Percentiles rank a stretch among this genome's conserved stretches.
Conservation (phyloP, 2,888 invertebrate species). For the Drosophila nr. fundita region DNA sequence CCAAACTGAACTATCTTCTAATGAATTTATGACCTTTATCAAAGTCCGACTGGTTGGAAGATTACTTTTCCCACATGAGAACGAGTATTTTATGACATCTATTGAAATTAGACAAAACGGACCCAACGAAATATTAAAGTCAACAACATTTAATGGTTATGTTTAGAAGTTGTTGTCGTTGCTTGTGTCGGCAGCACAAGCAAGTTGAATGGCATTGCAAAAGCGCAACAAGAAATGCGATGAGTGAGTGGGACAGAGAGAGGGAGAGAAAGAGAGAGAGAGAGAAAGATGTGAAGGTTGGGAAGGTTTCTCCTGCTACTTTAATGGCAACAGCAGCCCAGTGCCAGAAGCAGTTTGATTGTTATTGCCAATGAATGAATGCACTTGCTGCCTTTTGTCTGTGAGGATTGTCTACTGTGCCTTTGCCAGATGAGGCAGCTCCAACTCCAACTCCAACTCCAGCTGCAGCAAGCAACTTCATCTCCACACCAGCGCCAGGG, state of each 20-base stretch:
- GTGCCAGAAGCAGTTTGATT: conserved; percentile 77
- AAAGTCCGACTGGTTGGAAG: conserved; percentile 41
- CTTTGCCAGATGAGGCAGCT: conserved; percentile 19
- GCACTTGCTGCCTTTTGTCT: conserved; percentile 71
- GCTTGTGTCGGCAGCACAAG: conserved; percentile 49
- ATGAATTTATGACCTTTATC: conserved; percentile 67
- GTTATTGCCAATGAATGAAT: conserved; percentile 81
- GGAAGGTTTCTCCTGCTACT: conserved; percentile 3
- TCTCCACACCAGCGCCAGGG: conserved; percentile 45
- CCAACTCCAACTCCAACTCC: conserved; percentile 35
- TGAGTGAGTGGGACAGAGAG: conserved; percentile 19
- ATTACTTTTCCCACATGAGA: conserved; percentile 72
- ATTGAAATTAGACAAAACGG: conserved; percentile 39
- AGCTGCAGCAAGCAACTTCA: conserved; percentile 15
- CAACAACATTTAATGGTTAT: conserved; percentile 54
- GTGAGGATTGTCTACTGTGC: conserved; percentile 53
- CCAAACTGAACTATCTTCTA: conserved; percentile 60
- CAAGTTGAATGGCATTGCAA: conserved; percentile 73
- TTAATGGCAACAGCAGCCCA: conserved; percentile 38
- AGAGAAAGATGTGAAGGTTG: conserved; percentile 3
- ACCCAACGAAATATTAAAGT: conserved; percentile 65
- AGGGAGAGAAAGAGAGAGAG: conserved; percentile 9
- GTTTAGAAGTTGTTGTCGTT: conserved; percentile 31
- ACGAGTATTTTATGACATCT: conserved; percentile 31
- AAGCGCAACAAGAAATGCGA: conserved; percentile 64